Evolutionary conservation across 2,888 invertebrate species (phyloP), one percentile per base, ranked within the genome.

Genomic region (Fragum fragum): DNA sequence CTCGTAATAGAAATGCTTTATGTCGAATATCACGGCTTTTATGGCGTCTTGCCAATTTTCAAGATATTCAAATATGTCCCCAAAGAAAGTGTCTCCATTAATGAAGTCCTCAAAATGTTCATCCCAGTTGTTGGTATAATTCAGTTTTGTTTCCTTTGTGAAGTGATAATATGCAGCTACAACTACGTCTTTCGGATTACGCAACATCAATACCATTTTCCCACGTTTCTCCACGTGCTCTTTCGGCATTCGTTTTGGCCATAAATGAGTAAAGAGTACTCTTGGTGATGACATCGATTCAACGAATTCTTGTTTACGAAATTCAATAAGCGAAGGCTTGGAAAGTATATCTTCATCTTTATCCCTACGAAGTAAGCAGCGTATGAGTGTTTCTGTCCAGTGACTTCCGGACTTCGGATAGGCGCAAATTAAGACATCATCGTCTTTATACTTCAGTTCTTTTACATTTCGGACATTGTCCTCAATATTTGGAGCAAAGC

Each of bases 191-290:
- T 63, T 63, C 1, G 63, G 63, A 63, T 63, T 63, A 29, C 63
- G 63, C 36, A 63, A 32, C 1, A 63, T 36, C 36, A 63, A 16
- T n/a, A 63, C 63, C 32, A 32, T 63, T n/a, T 63, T 63, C 6
- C 63, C 63, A n/a, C 63, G 32, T 5, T 32, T 63, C 32, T 63
- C 28, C 32, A 63, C 63, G 36, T 63, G 63, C 5, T 63, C 63
- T 32, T 11, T n/a, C 32, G 63, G 63, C n/a, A 63, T n/a, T 32
- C 63, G 14, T 11, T 63, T 36, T 32, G 63, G 63, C n/a, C 36
- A n/a, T 16, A 63, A 16, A 36, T 63, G 63, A 36, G 32, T 63
- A 36, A 36, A 63, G 32, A 63, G n/a, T n/a, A 63, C 63, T n/a
- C 63, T 32, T 16, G 63, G 63, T 9, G 9, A 18, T 29, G 3